phyloP scores from a whole-genome alignment of 2,113 vertebrate species.

The Butorides virescens region DNA sequence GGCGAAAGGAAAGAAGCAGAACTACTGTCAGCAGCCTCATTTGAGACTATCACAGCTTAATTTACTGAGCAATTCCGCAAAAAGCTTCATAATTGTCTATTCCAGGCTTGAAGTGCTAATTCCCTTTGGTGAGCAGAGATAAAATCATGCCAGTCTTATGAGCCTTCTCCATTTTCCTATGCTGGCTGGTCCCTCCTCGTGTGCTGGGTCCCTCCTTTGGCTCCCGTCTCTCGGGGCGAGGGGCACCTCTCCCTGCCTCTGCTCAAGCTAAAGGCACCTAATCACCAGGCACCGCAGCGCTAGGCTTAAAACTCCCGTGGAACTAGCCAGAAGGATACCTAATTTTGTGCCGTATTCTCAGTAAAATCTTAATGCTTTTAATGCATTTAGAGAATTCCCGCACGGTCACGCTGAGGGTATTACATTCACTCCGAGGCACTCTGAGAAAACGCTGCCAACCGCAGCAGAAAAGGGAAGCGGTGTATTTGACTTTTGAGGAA shows the following conservation, averaged over 20 bases:
- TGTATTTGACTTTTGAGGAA: not conserved
- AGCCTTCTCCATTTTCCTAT: not conserved
- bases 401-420: not conserved
- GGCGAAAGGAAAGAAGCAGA: not conserved
- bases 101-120: not conserved
- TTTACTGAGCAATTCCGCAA: not conserved
- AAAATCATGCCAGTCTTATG: not conserved
- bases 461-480: not conserved
- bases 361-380: not conserved
- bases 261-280: too few relatives aligned
- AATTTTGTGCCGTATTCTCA: not conserved
- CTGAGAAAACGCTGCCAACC: not conserved
- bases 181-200: rapidly evolving
- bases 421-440: not conserved
- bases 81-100: not conserved
- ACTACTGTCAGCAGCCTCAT: not conserved
- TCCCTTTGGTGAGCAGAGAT: not conserved
- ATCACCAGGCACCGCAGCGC: not conserved
- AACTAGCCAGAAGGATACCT: not conserved
- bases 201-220: not conserved
- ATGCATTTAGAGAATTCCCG: not conserved
- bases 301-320: not conserved
- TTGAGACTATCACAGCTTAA: not conserved
- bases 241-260: not conserved
- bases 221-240: rapidly evolving